These are phyloP conservation scores for Coenonympha arcania DNA, from an alignment of 2,888 invertebrate genomes.

Conservation along the genomic window DNA sequence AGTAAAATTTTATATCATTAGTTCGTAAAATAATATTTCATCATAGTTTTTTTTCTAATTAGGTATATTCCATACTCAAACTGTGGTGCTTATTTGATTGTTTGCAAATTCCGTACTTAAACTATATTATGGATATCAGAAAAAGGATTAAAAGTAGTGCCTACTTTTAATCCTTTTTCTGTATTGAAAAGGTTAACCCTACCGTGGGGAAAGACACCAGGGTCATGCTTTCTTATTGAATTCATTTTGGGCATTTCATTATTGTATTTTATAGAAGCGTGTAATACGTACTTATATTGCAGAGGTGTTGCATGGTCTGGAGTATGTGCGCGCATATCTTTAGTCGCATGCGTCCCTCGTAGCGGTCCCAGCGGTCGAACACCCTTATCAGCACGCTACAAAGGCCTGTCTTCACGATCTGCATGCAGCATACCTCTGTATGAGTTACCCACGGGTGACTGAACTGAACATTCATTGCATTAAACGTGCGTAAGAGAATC, in stretches of 20 bases:
- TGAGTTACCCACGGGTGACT: constrained; percentile 61
- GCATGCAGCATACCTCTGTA: constrained; percentile 77
- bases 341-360: constrained; percentile 76
- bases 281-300: constrained; percentile 73
- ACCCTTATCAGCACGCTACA: constrained; percentile 73
- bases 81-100: too few relatives aligned
- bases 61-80: too few relatives aligned
- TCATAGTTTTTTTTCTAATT: too few relatives aligned
- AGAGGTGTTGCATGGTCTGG: constrained; percentile 75
- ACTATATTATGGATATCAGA: too few relatives aligned
- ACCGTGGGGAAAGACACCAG: too few relatives aligned
- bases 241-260: too few relatives aligned
- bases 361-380: constrained; percentile 78
- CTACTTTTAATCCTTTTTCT: too few relatives aligned
- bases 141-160: too few relatives aligned
- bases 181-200: too few relatives aligned
- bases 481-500: neutral
- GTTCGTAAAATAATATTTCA: too few relatives aligned
- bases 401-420: constrained; percentile 76
- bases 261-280: constrained; percentile 5
- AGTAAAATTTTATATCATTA: neutral
- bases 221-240: neutral
- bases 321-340: constrained; percentile 76
- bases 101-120: too few relatives aligned
- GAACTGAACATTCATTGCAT: constrained; percentile 14